Conservation (phyloP, 2,113 vertebrate genomes). For the Procavia capensis region DNA sequence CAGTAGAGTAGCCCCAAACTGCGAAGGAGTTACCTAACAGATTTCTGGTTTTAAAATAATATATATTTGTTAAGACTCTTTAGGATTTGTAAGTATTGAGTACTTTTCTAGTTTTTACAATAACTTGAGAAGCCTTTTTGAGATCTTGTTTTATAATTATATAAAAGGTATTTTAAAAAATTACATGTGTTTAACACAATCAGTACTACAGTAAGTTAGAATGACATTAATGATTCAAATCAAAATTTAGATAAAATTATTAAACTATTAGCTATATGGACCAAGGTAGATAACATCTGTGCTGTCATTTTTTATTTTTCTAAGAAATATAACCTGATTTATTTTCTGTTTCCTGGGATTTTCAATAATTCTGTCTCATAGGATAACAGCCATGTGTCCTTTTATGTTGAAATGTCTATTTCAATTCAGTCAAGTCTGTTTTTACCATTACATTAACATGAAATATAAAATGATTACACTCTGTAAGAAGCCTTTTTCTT, state of each 20-base stretch:
- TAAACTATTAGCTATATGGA: conserved; percentile 69
- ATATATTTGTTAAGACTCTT: too few relatives aligned
- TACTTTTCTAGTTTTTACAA: conserved; percentile 71
- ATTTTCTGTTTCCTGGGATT: not conserved
- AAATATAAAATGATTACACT: not conserved
- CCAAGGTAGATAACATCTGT: conserved; percentile 45
- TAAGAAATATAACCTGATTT: not conserved
- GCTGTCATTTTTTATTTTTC: not conserved
- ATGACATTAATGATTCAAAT: conserved; percentile 62
- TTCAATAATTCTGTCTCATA: not conserved
- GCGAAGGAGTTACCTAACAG: conserved; percentile 16
- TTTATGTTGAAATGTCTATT: not conserved
- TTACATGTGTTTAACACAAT: conserved; percentile 40
- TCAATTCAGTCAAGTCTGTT: not conserved
- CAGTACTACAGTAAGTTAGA: conserved; percentile 75
- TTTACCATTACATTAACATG: not conserved
- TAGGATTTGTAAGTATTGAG: conserved; percentile 59
- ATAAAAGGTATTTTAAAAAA: conserved; percentile 66
- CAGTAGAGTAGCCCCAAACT: conserved; percentile 33
- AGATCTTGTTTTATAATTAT: conserved; percentile 73
- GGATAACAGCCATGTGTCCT: not conserved
- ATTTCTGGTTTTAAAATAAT: conserved; percentile 72
- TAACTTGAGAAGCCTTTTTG: conserved; percentile 65
- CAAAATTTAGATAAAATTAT: conserved; percentile 68
- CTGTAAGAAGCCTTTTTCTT: not conserved